Evolutionary conservation across 2,113 vertebrate genomes (phyloP), one percentile per base, ranked within the genome.

Genomic region (Prunella himalayana): DNA sequence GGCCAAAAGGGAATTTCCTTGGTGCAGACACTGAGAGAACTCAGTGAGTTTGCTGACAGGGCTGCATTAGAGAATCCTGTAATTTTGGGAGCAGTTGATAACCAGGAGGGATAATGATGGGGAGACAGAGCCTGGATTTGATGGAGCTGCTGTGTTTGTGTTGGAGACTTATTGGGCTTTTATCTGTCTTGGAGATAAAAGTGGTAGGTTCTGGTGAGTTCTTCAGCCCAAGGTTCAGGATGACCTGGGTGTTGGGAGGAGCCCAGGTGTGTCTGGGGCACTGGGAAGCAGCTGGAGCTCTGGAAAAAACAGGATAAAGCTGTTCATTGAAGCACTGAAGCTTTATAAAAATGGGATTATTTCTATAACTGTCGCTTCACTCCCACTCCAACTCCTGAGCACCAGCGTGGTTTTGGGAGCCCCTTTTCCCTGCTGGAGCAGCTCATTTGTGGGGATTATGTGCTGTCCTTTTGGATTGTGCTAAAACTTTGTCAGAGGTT

Each of bases 321-420:
- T 37, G 15, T 28, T 33, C 8, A 19, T 22, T 30, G 42, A 37
- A 61, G 30, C 15, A 7, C 30, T 30, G 49, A 25, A 65, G 18
- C 27, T 57, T 65, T 45, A 10, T n/a, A 51, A 51, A 51, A 39
- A 14, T 4, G 4, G 27, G 15, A 21, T 23, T 19, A 37, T 57
- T 73, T 59, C 51, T 0, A 2, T 57, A 13, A 44, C 42, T 76
- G 25, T 31, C 1, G 0, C 49, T 31, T 47, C 13, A 14, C 42
- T 49, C 57, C 47, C 1, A 5, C 39, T 65, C 35, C 5, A 14
- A 0, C 24, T 50, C 54, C 30, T 18, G 53, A 68, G 64, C 66
- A 20, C 7, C n/a, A 21, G 42, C 0, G 0, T 14, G 6, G 35
- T 28, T 68, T 65, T 49, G 23, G 35, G 49, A 33, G 7, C 2